Base-by-base conservation (phyloP, 1,140 invertebrate species). In the Cataglyphis hispanica region DNA sequence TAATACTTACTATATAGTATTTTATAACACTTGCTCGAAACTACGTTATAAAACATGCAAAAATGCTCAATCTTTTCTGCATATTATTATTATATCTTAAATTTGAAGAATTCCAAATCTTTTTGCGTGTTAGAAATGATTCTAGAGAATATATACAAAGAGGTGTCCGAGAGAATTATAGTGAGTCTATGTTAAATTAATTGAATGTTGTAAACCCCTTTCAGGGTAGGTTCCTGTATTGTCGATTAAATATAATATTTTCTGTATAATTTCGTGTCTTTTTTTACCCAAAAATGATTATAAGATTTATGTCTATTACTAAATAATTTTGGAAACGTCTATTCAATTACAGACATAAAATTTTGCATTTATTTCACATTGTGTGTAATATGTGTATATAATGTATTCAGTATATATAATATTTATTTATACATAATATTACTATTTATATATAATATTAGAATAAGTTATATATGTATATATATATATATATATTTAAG, bases 151-250 rank as follows among this genome's bases (percentile, higher is more conserved):
- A 25, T n/a, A 22, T 66, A 31, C 25, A 64, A 16, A 50, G 40
- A 70, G 67, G 13, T 60, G 11, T n/a, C 53, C 13, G 61, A 58
- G 37, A 83, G n/a, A 56, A 70, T 80, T 63, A 70, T 86, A 86
- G 67, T 74, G 60, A 80, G 85, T 85, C 64, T 81, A 53, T 19
- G 56, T 86, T 84, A 50, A 69, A 13, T 43, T 89, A 74, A 89
- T 89, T 40, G 69, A 88, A 90, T 76, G 61, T 88, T 91, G 86
- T 91, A 89, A 88, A 53, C 90, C 90, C 46, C 88, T 63, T 4
- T 72, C 31, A 75, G 88, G 91, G 85, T 84, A 80, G 50, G 86
- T 91, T 91, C 90, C 88, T 91, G 90, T 85, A 88, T 84, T 87
- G 56, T 85, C 75, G 77, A 84, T 87, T 78, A 86, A 91, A 88